A percentile compares a stretch with the other conserved stretches of the same genome.
phyloP scores from a whole-genome alignment of 1,140 invertebrate genomes.

The Magallana ariakensis region DNA sequence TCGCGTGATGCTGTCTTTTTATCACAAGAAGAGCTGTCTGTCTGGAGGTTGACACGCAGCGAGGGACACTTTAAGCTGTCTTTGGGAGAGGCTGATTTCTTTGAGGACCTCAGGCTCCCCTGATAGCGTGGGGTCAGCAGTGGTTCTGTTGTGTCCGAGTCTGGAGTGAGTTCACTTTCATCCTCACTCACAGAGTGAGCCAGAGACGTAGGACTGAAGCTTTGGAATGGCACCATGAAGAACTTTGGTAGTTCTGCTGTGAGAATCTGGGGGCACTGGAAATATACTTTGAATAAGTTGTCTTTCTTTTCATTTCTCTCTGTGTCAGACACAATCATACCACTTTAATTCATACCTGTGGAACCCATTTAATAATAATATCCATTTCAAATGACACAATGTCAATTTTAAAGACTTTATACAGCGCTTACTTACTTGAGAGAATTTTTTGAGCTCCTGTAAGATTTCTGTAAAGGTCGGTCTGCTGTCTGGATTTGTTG shows the following conservation, averaged over 20 bases:
- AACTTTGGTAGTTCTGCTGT: conserved; percentile 29
- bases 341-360: not conserved
- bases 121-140: not conserved
- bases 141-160: conserved; percentile 25
- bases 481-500: conserved; percentile 24
- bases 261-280: not conserved
- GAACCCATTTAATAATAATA: too few relatives aligned
- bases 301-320: conserved; percentile 4
- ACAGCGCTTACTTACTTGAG: not conserved
- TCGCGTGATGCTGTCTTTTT: not conserved
- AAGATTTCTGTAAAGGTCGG: conserved; percentile 26
- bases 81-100: conserved; percentile 24
- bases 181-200: conserved; percentile 19
- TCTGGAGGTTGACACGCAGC: not conserved
- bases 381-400: too few relatives aligned
- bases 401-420: too few relatives aligned
- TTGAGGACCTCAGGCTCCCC: not conserved
- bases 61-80: conserved; percentile 8
- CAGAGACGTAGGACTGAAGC: not conserved
- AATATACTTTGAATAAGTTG: not conserved
- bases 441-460: not conserved
- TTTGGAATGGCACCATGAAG: conserved; percentile 21
- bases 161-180: not conserved
- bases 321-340: not conserved
- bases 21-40: conserved; percentile 1